These are phyloP conservation scores for Lepidothrix coronata DNA, from an alignment of 2,113 vertebrate genomes.

Conservation along the genomic window DNA sequence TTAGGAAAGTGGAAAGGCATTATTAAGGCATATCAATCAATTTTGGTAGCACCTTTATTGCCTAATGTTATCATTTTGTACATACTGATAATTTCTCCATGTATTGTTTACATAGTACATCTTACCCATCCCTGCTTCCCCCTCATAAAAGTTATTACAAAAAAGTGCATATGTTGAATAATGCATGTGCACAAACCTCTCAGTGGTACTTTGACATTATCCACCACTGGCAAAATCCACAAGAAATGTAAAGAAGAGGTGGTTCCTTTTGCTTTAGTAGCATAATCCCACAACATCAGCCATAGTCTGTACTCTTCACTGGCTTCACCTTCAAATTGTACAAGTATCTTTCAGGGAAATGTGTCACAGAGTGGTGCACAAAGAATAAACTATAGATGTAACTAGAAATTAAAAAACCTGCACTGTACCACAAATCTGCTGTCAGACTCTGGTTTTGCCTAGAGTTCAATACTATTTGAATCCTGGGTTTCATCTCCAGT, in stretches of 20 bases:
- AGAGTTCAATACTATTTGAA: neutral
- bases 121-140: neutral
- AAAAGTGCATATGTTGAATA: neutral
- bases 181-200: neutral
- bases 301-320: neutral
- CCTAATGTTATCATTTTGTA: neutral
- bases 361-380: neutral
- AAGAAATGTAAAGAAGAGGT: neutral
- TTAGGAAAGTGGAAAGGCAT: conserved; percentile 7
- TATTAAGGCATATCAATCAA: conserved; percentile 42
- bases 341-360: neutral
- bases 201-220: neutral
- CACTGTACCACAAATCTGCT: neutral
- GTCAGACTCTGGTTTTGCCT: neutral
- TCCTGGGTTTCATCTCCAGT: neutral
- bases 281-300: neutral
- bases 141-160: neutral
- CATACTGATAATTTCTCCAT: neutral
- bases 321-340: neutral
- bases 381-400: neutral
- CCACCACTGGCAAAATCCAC: neutral
- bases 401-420: neutral
- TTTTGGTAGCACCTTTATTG: conserved; percentile 42
- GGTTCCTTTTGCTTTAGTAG: neutral
- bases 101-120: neutral